Base-by-base conservation (phyloP, 2,888 invertebrate genomes). In the Chrysodeixis includens region DNA sequence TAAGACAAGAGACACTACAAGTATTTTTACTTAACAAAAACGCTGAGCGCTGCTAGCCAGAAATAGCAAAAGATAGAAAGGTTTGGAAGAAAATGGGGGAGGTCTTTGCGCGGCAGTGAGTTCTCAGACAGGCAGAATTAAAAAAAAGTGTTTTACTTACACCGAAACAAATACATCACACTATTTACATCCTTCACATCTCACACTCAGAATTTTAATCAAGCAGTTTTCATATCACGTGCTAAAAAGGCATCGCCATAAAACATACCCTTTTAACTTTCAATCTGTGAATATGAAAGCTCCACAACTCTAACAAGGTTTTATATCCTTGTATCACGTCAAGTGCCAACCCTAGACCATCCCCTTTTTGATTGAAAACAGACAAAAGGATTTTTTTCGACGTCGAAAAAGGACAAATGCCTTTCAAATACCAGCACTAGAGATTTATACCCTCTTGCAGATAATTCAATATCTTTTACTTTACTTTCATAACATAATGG, bases 381-480 rank as follows among this genome's bases (percentile, higher is more conserved):
- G 87, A 90, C 91, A 91, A 92, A 90, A 89, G 88, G 86, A 86
- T 86, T 90, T 89, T 86, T 88, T 86, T 49, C 46, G 74, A 80
- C 78, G 55, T 63, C 79, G 76, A 79, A 87, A 91, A 90, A 86
- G 88, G 88, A 88, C 89, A 89, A 91, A 92, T 87, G 84, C 88
- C 84, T 88, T 84, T 87, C 88, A 87, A 90, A 91, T 89, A 83
- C 87, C 88, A 79, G 70, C 74, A 80, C 66, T 80, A 79, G 76
- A 83, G 90, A 90, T 90, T 88, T 89, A 88, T 90, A 86, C 83
- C 86, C 84, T 74, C 69, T 74, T 78, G 67, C 69, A 82, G 88
- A 90, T 91, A 91, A 91, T 91, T 91, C 88, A 91, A 92, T 92
- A 90, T 88, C 86, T 83, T 71, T 79, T 75, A 76, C 85, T 71